Percentiles rank a stretch among this genome's conserved stretches.
Evolutionary conservation across 2,113 vertebrate species (phyloP).

Genomic region (Hemibates koningsi): DNA sequence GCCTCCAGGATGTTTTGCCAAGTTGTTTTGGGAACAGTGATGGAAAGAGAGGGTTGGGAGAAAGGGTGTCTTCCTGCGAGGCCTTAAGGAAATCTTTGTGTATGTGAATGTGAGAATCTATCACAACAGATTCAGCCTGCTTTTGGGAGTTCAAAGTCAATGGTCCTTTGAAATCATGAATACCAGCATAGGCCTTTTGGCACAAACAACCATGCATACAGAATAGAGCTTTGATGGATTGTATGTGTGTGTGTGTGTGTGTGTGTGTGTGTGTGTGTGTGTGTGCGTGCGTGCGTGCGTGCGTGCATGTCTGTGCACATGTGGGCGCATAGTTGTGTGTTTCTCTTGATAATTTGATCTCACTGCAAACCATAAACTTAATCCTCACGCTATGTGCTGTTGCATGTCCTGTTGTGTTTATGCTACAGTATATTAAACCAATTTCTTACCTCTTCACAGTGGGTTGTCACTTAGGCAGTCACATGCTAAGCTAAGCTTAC

Average conservation of each 20-base stretch:
- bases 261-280: rapidly evolving
- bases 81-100: constrained; percentile 26
- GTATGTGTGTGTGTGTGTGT: rapidly evolving
- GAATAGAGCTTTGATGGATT: constrained; percentile 26
- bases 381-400: background rate
- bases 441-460: background rate
- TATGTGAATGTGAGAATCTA: constrained; percentile 10
- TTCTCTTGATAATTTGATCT: background rate
- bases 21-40: constrained; percentile 41
- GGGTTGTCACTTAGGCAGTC: background rate
- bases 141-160: constrained; percentile 56
- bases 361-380: background rate
- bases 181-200: constrained; percentile 34
- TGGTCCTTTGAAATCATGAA: constrained; percentile 56
- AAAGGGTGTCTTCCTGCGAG: constrained; percentile 13
- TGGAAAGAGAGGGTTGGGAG: constrained; percentile 14
- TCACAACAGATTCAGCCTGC: constrained; percentile 27
- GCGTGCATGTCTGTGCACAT: background rate
- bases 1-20: constrained; percentile 29
- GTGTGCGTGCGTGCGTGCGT: rapidly evolving
- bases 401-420: background rate
- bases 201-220: constrained; percentile 15
- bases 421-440: background rate
- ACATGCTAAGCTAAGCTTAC: background rate
- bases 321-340: background rate